phyloP scores from a whole-genome alignment of 2,888 invertebrate genomes.

The Drosophila dives region DNA sequence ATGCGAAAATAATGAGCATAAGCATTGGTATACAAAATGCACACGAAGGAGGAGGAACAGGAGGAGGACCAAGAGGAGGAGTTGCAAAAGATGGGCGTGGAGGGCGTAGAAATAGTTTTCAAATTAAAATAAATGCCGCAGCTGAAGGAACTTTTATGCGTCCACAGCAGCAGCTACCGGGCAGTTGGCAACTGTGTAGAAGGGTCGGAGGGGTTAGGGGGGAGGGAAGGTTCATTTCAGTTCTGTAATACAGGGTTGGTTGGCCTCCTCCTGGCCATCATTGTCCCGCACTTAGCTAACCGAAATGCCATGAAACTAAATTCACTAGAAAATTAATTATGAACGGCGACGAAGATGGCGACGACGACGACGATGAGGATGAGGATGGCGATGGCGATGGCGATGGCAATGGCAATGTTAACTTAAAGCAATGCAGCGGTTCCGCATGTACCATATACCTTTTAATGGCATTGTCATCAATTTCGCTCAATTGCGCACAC shows the following conservation, averaged over 20 bases:
- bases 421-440: slow-evolving; percentile 62
- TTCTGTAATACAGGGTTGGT: slow-evolving; percentile 14
- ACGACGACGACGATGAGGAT: slow-evolving; percentile 5
- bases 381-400: slow-evolving; percentile 15
- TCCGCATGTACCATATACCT: slow-evolving; percentile 59
- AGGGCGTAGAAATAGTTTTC: slow-evolving; percentile 75
- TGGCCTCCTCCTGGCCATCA: slow-evolving; percentile 21
- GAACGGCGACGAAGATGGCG: slow-evolving; percentile 55
- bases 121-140: slow-evolving; percentile 79
- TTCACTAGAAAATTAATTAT: slow-evolving; percentile 80
- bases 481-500: slow-evolving; percentile 80
- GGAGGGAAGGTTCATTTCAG: neutral
- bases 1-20: slow-evolving; percentile 75
- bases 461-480: slow-evolving; percentile 79
- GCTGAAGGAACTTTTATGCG: slow-evolving; percentile 75
- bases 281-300: slow-evolving; percentile 62
- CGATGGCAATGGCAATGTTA: neutral
- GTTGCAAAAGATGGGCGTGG: neutral
- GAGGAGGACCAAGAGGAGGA: neutral
- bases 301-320: slow-evolving; percentile 77
- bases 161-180: slow-evolving; percentile 43
- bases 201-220: neutral
- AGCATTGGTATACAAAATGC: slow-evolving; percentile 35
- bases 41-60: slow-evolving; percentile 3
- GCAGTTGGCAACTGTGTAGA: neutral